A percentile compares a stretch with the other conserved stretches of the same genome.
Conservation (phyloP, 2,113 vertebrate species). For the Clarias magur region DNA sequence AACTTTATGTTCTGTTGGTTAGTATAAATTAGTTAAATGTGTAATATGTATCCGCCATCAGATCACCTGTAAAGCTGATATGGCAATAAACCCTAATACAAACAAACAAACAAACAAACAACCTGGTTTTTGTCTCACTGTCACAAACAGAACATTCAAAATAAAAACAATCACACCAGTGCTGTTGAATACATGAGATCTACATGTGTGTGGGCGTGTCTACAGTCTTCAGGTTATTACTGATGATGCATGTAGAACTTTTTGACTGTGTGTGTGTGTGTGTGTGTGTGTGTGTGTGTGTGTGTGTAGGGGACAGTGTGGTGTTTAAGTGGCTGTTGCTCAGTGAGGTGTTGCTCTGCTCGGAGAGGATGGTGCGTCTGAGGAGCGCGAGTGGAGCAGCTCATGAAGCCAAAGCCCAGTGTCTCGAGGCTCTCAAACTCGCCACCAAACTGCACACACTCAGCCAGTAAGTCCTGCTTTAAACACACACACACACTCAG, state of each 20-base stretch:
- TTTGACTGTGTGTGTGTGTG: not conserved
- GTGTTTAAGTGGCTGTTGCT: conserved; percentile 89
- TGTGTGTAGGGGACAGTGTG: conserved; percentile 79
- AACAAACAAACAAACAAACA: no score
- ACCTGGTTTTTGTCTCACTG: no score
- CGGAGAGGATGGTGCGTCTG: conserved; percentile 73
- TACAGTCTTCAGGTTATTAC: no score
- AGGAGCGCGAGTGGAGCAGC: conserved; percentile 74
- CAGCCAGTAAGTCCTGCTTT: conserved; percentile 73
- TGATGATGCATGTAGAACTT: not conserved
- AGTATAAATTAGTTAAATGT: no score
- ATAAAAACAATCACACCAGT: no score
- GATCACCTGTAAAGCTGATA: no score
- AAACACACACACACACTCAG: conserved; percentile 38
- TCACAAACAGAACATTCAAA: no score
- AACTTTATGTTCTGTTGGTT: no score
- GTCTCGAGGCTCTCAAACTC: conserved; percentile 83
- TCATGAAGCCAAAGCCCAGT: conserved; percentile 84
- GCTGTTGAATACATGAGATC: no score
- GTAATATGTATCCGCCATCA: no score
- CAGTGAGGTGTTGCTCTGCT: conserved; percentile 80
- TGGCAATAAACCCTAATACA: no score
- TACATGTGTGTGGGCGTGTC: no score
- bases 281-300: not conserved
- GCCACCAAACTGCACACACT: conserved; percentile 81